Percentiles rank a stretch among this genome's conserved stretches.
Conservation (phyloP, 2,113 vertebrate genomes). For the Epinephelus lanceolatus region DNA sequence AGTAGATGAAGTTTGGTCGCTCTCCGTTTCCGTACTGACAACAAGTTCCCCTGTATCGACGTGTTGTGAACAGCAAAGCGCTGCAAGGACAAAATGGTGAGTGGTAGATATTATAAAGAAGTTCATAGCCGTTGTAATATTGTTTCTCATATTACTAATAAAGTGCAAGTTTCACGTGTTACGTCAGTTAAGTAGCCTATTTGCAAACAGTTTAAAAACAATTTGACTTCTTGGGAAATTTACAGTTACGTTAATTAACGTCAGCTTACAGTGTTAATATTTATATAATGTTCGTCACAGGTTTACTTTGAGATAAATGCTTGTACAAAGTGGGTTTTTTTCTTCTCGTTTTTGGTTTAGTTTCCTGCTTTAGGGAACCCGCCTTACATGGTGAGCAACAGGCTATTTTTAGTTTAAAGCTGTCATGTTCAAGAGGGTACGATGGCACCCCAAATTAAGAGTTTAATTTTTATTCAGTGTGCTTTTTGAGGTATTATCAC, state of each 20-base stretch:
- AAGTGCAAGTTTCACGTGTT: not conserved
- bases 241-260: no score
- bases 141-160: not conserved
- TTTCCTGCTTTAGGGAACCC: not conserved
- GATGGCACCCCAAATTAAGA: not conserved
- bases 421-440: not conserved
- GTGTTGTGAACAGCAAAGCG: not conserved
- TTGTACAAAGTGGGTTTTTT: no score
- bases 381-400: constrained; percentile 1
- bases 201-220: not conserved
- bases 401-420: not conserved
- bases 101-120: not conserved
- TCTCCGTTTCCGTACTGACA: not conserved
- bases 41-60: no score
- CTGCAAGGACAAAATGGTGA: not conserved
- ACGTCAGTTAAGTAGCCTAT: no score
- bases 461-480: no score
- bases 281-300: not conserved
- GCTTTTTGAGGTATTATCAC: not conserved
- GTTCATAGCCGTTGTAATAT: not conserved
- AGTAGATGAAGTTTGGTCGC: not conserved
- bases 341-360: not conserved
- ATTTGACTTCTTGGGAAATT: no score
- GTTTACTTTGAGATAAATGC: not conserved
- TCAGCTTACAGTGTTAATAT: not conserved